Evolutionary conservation across 2,888 invertebrate genomes (phyloP).

Genomic region (Acronicta aceris): DNA sequence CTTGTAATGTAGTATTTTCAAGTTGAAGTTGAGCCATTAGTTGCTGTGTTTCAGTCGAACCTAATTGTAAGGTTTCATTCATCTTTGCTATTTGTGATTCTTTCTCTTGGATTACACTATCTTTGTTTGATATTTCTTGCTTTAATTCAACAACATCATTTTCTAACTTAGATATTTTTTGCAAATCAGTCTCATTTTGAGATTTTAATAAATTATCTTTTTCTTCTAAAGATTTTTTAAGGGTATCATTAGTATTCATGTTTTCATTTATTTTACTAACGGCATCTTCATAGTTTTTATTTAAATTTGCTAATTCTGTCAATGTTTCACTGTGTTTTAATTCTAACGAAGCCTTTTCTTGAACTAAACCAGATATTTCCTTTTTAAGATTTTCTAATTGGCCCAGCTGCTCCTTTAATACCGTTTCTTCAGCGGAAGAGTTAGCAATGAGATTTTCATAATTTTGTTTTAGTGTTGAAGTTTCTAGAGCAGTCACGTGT

Average conservation of each 20-base stretch:
- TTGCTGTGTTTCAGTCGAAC: slow-evolving; percentile 73
- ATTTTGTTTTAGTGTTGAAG: slow-evolving; percentile 78
- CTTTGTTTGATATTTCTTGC: slow-evolving; percentile 70
- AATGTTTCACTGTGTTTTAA: slow-evolving; percentile 68
- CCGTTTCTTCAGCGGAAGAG: slow-evolving; percentile 80
- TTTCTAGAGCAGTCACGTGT: slow-evolving; percentile 76
- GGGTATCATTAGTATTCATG: slow-evolving; percentile 60
- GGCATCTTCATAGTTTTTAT: slow-evolving; percentile 67
- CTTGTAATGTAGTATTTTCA: slow-evolving; percentile 77
- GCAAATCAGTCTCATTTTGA: slow-evolving; percentile 69
- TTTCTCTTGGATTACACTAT: slow-evolving; percentile 69
- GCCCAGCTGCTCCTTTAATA: slow-evolving; percentile 77
- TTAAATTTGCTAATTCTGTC: slow-evolving; percentile 70
- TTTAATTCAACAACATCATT: slow-evolving; percentile 71
- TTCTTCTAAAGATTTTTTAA: slow-evolving; percentile 73
- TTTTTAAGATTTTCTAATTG: slow-evolving; percentile 77
- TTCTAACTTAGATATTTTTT: slow-evolving; percentile 70
- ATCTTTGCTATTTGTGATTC: slow-evolving; percentile 70
- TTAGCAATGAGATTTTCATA: slow-evolving; percentile 81
- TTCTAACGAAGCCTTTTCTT: slow-evolving; percentile 77
- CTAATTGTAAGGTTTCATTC: slow-evolving; percentile 70
- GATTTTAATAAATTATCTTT: slow-evolving; percentile 75
- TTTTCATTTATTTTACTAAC: slow-evolving; percentile 72
- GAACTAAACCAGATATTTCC: slow-evolving; percentile 72
- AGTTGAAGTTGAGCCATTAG: slow-evolving; percentile 72